Percentiles rank a stretch among this genome's conserved stretches.
These are phyloP conservation scores for Manis pentadactyla DNA, from an alignment of 2,797 vertebrate genomes.

Conservation along the genomic window DNA sequence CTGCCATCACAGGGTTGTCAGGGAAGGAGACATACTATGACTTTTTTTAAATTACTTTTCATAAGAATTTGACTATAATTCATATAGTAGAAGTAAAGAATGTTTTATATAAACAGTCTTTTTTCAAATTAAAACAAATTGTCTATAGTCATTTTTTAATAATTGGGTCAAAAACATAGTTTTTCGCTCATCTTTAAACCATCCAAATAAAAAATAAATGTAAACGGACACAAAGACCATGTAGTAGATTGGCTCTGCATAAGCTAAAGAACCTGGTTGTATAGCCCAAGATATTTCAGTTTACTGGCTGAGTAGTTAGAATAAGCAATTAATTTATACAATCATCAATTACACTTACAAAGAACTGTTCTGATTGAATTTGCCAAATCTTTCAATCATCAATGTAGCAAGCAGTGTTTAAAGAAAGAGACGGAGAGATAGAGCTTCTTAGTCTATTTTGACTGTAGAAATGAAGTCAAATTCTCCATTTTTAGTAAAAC, in stretches of 20 bases:
- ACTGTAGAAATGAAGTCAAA: background rate
- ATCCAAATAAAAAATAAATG: background rate
- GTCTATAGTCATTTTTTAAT: background rate
- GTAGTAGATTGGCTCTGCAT: background rate
- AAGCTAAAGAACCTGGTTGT: background rate
- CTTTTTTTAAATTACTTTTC: background rate
- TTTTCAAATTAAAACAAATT: background rate
- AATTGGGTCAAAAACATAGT: background rate
- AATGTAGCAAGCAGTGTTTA: background rate
- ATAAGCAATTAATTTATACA: conserved; percentile 46
- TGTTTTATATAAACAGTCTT: background rate
- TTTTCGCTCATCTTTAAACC: background rate
- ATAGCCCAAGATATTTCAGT: background rate
- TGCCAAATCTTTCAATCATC: background rate
- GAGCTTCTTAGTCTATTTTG: background rate
- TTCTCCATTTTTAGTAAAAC: conserved; percentile 43
- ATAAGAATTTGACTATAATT: background rate
- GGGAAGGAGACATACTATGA: background rate
- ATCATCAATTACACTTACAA: conserved; percentile 3
- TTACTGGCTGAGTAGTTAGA: background rate
- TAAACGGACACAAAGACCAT: background rate
- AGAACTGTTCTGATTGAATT: background rate
- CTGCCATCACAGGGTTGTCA: background rate
- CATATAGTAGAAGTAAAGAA: background rate
- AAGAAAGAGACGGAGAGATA: background rate